These are phyloP conservation scores for Druceiella hillmani DNA, from an alignment of 2,888 invertebrate species.

Conservation along the genomic window DNA sequence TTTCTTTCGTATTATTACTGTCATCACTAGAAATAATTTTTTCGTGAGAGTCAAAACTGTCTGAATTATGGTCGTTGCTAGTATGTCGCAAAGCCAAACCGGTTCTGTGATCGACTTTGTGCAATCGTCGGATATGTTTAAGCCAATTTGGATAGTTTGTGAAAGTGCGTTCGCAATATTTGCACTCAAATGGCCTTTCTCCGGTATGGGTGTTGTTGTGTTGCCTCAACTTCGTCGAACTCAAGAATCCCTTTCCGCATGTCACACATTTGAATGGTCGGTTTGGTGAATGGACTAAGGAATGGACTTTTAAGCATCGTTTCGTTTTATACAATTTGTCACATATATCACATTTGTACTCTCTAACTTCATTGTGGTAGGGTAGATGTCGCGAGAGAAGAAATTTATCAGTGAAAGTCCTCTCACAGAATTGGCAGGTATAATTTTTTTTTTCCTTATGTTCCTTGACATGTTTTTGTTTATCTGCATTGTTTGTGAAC, in stretches of 20 bases:
- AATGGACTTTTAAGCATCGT: constrained; percentile 37
- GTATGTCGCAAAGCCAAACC: too few species aligned
- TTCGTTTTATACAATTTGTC: constrained; percentile 35
- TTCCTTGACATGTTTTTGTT: constrained; percentile 34
- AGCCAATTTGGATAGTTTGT: constrained; percentile 52
- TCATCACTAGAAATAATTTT: too few species aligned
- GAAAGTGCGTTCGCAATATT: constrained; percentile 50
- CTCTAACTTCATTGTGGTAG: constrained; percentile 41
- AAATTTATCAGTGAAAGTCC: constrained; percentile 47
- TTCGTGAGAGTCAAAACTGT: too few species aligned
- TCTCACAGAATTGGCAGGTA: constrained; percentile 54
- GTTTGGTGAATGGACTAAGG: constrained; percentile 36
- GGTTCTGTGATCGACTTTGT: too few species aligned
- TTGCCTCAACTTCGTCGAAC: constrained; percentile 34
- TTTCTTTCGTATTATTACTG: too few species aligned
- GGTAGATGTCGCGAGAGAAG: constrained; percentile 35
- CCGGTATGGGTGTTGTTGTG: constrained; percentile 56
- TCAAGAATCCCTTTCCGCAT: constrained; percentile 45
- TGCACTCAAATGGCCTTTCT: constrained; percentile 50
- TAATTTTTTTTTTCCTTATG: constrained; percentile 32
- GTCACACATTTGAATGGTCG: constrained; percentile 39
- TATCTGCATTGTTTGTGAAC: constrained; percentile 31
- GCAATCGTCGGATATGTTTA: constrained; percentile 48
- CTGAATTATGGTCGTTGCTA: too few species aligned
- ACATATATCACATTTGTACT: constrained; percentile 45